These are phyloP conservation scores for Pseudoatta argentina DNA, from an alignment of 1,140 invertebrate species.

Conservation along the genomic window DNA sequence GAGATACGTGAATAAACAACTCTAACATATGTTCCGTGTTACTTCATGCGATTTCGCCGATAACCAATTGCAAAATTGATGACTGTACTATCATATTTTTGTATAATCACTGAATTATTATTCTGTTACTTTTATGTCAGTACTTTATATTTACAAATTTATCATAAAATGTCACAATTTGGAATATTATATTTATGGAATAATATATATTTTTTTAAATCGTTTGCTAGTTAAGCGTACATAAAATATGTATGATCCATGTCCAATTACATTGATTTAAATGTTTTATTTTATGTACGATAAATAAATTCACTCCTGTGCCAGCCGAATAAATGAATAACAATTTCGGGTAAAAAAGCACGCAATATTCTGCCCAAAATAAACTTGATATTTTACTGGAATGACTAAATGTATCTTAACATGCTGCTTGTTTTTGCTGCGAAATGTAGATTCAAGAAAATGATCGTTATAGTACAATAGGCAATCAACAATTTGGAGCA, in stretches of 20 bases:
- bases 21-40: constrained; percentile 74
- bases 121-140: not conserved
- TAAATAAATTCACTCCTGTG: constrained; percentile 14
- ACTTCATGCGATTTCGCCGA: constrained; percentile 58
- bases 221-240: not conserved
- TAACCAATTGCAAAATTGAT: constrained; percentile 52
- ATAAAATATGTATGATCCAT: constrained; percentile 12
- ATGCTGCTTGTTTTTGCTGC: not conserved
- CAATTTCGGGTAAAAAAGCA: constrained; percentile 7
- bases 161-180: constrained; percentile 19
- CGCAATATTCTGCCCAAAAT: not conserved
- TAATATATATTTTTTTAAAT: not conserved
- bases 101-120: constrained; percentile 1
- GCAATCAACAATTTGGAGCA: not conserved
- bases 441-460: not conserved
- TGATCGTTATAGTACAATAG: not conserved
- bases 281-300: constrained; percentile 11
- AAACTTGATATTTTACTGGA: constrained; percentile 15
- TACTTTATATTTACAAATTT: not conserved
- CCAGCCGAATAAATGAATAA: constrained; percentile 12
- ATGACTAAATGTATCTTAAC: constrained; percentile 2
- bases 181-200: constrained; percentile 6
- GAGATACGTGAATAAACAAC: constrained; percentile 76
- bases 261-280: not conserved
- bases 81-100: constrained; percentile 8